A percentile compares a stretch with the other conserved stretches of the same genome.
phyloP scores from a whole-genome alignment of 2,797 vertebrate species.

The Picus viridis region DNA sequence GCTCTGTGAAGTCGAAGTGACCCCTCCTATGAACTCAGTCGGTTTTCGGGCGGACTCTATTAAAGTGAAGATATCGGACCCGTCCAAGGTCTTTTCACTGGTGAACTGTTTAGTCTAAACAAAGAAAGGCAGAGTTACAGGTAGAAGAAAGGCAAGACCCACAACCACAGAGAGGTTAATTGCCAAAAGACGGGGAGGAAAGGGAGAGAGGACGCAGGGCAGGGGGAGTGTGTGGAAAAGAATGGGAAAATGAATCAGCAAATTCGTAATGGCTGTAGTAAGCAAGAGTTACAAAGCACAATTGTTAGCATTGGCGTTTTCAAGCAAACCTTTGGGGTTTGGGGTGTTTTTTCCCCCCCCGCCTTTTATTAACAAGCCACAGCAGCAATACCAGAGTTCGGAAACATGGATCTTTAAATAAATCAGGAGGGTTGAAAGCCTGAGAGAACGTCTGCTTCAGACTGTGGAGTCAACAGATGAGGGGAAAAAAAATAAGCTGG shows the following conservation, averaged over 20 bases:
- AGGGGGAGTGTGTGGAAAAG: constrained; percentile 47
- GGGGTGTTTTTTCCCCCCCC: not conserved
- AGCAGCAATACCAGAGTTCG: constrained; percentile 63
- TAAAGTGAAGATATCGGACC: constrained; percentile 85
- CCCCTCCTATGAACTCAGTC: constrained; percentile 86
- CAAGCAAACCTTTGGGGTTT: constrained; percentile 58
- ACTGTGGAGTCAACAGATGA: constrained; percentile 66
- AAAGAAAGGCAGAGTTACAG: constrained; percentile 82
- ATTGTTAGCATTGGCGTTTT: constrained; percentile 69
- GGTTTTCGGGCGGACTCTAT: constrained; percentile 85
- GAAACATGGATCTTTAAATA: constrained; percentile 63
- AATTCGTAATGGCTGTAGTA: constrained; percentile 66
- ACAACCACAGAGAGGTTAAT: constrained; percentile 21
- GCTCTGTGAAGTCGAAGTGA: constrained; percentile 82
- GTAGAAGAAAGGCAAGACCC: not conserved
- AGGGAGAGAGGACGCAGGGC: constrained; percentile 1
- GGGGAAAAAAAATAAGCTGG: constrained; percentile 71
- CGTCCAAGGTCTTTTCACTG: constrained; percentile 87
- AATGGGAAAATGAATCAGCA: constrained; percentile 76
- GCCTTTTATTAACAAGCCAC: constrained; percentile 70
- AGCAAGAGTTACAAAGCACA: constrained; percentile 75
- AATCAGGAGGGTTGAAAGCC: constrained; percentile 64
- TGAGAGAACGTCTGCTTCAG: constrained; percentile 59
- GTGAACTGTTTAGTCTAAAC: constrained; percentile 89
- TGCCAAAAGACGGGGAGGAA: constrained; percentile 34